Evolutionary conservation across 2,888 invertebrate species (phyloP).

Genomic region (Philereme vetulata): DNA sequence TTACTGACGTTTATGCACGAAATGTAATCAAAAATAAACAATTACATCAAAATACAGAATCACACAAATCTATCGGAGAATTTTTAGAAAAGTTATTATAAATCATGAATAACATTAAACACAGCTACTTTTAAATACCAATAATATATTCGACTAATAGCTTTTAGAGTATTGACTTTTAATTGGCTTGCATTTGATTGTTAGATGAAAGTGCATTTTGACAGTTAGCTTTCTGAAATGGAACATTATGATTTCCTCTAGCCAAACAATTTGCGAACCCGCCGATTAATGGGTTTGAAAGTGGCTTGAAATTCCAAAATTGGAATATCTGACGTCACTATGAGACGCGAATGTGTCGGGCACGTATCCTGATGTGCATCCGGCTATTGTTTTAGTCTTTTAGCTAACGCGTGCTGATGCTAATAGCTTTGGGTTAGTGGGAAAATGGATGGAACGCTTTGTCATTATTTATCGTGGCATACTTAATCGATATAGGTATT

Average conservation of each 20-base stretch:
- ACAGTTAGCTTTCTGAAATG: slow-evolving; percentile 1
- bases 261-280: slow-evolving; percentile 32
- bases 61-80: background rate
- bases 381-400: slow-evolving; percentile 66
- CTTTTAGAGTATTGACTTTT: background rate
- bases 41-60: too few relatives aligned
- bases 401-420: slow-evolving; percentile 53
- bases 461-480: slow-evolving; percentile 10
- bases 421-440: slow-evolving; percentile 51
- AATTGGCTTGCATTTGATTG: background rate
- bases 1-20: background rate
- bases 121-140: background rate
- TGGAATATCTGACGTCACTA: slow-evolving; percentile 60
- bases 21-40: background rate
- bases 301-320: slow-evolving; percentile 48
- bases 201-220: background rate
- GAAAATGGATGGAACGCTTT: slow-evolving; percentile 40
- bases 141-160: too few relatives aligned
- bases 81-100: background rate
- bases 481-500: too few relatives aligned
- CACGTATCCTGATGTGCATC: slow-evolving; percentile 70
- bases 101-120: background rate
- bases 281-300: slow-evolving; percentile 48
- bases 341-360: slow-evolving; percentile 64
- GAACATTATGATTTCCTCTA: slow-evolving; percentile 8